phyloP scores from a whole-genome alignment of 2,113 vertebrate genomes.

The Callaeas wilsoni region DNA sequence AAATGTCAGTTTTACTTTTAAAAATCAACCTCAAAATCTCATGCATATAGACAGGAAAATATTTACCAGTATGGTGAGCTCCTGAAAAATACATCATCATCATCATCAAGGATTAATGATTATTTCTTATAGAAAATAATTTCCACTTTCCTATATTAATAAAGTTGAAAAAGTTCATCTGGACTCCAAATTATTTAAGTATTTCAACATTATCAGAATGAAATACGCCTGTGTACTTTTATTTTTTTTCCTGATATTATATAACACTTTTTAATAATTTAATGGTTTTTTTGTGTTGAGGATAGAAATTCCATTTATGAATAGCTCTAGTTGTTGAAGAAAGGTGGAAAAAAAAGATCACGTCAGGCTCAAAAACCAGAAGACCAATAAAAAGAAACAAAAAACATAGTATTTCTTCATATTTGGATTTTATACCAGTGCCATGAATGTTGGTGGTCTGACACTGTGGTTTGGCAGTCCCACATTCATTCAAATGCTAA shows the following conservation, averaged over 20 bases:
- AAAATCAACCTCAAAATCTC: background rate
- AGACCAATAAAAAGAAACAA: slow-evolving; percentile 40
- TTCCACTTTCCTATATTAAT: background rate
- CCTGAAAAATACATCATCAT: background rate
- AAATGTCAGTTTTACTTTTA: background rate
- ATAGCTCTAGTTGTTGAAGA: background rate
- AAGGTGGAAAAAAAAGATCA: slow-evolving; percentile 36
- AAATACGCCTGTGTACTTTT: background rate
- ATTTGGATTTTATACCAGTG: slow-evolving; percentile 20
- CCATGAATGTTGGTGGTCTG: slow-evolving; percentile 45
- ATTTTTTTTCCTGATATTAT: background rate
- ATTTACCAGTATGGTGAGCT: background rate
- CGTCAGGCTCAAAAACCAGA: slow-evolving; percentile 24
- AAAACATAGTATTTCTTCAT: slow-evolving; percentile 45
- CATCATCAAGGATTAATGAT: background rate
- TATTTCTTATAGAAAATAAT: background rate
- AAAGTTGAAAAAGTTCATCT: background rate
- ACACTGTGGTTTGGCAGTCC: slow-evolving; percentile 48
- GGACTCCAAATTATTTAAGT: background rate
- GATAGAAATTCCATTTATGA: slow-evolving; percentile 37
- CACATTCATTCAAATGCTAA: slow-evolving; percentile 35
- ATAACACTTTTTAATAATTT: background rate
- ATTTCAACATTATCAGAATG: background rate
- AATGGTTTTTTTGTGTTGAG: background rate
- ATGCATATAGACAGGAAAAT: background rate